Conservation (phyloP, 1,140 invertebrate species). For the Caenorhabditis inopinata region DNA sequence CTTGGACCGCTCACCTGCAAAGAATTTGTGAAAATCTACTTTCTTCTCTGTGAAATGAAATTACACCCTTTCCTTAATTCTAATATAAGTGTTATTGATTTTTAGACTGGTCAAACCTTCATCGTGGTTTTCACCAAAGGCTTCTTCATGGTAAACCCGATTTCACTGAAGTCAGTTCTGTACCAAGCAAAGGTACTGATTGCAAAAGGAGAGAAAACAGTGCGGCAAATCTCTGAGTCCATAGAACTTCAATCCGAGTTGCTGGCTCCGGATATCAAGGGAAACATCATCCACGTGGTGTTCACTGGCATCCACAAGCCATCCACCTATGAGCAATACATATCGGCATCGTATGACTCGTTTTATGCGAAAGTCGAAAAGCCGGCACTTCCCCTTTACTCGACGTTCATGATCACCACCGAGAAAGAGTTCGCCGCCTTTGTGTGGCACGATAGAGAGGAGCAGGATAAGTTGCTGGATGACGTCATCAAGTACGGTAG, state of each 20-base stretch:
- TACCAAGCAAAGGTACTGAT: constrained; percentile 21
- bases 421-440: constrained; percentile 22
- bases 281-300: background rate
- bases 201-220: constrained; percentile 37
- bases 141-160: constrained; percentile 31
- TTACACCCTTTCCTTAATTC: background rate
- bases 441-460: constrained; percentile 22
- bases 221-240: background rate
- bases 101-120: constrained; percentile 32
- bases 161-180: constrained; percentile 24
- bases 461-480: background rate
- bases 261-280: constrained; percentile 4
- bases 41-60: background rate
- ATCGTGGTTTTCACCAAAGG: background rate
- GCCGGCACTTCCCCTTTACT: constrained; percentile 19
- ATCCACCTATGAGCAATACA: constrained; percentile 35
- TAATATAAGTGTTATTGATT: background rate
- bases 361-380: constrained; percentile 29
- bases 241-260: constrained; percentile 17
- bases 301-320: constrained; percentile 38
- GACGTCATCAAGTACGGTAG: constrained; percentile 27
- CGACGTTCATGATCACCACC: constrained; percentile 28
- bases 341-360: constrained; percentile 9
- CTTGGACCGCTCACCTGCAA: too few relatives aligned
- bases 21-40: too few relatives aligned